Evolutionary conservation across 2,888 invertebrate species (phyloP), one percentile per base, ranked within the genome.

Genomic region (Cephus nigrinus): DNA sequence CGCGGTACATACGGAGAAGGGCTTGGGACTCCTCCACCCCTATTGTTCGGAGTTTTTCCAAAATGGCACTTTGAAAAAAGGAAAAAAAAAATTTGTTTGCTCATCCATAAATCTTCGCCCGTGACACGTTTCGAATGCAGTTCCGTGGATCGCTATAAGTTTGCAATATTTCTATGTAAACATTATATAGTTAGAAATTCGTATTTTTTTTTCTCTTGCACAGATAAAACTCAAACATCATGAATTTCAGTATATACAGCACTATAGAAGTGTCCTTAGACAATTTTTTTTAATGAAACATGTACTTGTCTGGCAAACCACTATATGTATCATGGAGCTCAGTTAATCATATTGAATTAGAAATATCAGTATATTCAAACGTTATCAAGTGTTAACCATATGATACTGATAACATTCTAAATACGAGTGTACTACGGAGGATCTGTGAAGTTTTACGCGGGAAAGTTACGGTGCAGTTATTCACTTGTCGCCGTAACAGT

Each of bases 1-100:
- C 69, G 69, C 23, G 55, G 55, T 23, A 55, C 23, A 23, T 9
- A 23, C 55, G 55, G 74, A 74, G 35, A 35, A 33, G 30, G 35
- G 31, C 74, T 12, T 30, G 74, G 74, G 35, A 5, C 74, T 15
- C 74, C 74, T 77, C 74, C 35, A 68, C 75, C 75, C 33, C 76
- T 69, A 76, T 79, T 80, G 75, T 79, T 73, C 69, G 33, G 75
- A 68, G 73, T 33, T 36, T 78, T 77, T 73, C 75, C 75, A 72
- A 71, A 74, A 71, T 76, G 74, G 73, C 55, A 71, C 33, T 75
- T 23, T 36, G 73, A 55, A 71, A 79, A 79, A 34, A 36, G 75
- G 68, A 68, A 36, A 40, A 68, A 32, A 32, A 68, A 33, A 23
- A 0, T 9, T 32, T 71, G 12, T 71, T 71, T 71, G 30, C 71